phyloP scores from a whole-genome alignment of 2,888 invertebrate genomes.

The Perizoma flavofasciatum region DNA sequence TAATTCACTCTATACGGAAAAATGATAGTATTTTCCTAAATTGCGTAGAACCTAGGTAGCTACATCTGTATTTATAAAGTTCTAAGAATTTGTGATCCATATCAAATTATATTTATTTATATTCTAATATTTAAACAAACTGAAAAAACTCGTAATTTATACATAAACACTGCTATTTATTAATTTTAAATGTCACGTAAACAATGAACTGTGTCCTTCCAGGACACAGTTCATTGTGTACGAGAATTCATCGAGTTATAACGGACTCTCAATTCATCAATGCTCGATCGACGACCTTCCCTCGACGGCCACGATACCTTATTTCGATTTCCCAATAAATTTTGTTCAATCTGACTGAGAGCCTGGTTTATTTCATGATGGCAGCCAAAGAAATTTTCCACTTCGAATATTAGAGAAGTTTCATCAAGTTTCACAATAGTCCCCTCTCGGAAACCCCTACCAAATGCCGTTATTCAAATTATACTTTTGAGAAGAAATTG shows the following conservation, averaged over 20 bases:
- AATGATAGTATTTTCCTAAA: too few relatives aligned
- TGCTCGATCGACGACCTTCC: slow-evolving; percentile 51
- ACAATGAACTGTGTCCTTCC: slow-evolving; percentile 18
- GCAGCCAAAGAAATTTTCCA: slow-evolving; percentile 69
- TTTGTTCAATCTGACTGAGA: slow-evolving; percentile 64
- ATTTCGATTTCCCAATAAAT: slow-evolving; percentile 65
- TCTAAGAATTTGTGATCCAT: too few relatives aligned
- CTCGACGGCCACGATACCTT: slow-evolving; percentile 50
- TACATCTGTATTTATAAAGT: too few relatives aligned
- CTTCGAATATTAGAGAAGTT: slow-evolving; percentile 75
- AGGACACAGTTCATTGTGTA: slow-evolving; percentile 38
- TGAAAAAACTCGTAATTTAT: neutral
- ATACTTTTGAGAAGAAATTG: slow-evolving; percentile 75
- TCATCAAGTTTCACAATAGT: slow-evolving; percentile 71
- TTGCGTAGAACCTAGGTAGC: too few relatives aligned
- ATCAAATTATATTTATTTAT: too few relatives aligned
- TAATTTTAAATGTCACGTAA: slow-evolving; percentile 28
- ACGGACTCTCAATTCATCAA: slow-evolving; percentile 52
- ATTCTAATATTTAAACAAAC: too few relatives aligned
- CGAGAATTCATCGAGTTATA: slow-evolving; percentile 37
- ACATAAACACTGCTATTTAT: slow-evolving; percentile 30
- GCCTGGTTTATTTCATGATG: slow-evolving; percentile 66
- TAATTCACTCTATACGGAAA: too few relatives aligned
- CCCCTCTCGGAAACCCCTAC: slow-evolving; percentile 63
- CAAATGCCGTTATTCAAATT: slow-evolving; percentile 74